Evolutionary conservation across 2,113 vertebrate genomes (phyloP).

Genomic region (Thamnophis sirtalis): DNA sequence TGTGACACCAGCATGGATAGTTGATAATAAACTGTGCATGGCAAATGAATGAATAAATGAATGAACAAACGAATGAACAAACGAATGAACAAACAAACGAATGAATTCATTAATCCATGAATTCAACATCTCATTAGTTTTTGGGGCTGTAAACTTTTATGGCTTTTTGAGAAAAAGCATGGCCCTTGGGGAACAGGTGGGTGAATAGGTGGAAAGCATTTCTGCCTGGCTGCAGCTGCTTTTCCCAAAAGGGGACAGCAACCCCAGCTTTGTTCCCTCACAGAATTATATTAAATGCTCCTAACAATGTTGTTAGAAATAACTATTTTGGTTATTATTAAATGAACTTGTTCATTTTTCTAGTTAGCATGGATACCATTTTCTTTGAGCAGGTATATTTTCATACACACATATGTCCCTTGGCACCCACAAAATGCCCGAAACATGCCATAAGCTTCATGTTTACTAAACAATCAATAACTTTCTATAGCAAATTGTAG

Average conservation of each 20-base stretch:
- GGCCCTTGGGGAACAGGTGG: background rate
- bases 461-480: background rate
- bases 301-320: background rate
- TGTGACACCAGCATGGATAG: background rate
- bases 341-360: background rate
- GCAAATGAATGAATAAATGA: background rate
- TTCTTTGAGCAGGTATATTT: background rate
- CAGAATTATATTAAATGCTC: background rate
- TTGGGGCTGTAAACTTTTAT: background rate
- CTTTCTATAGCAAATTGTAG: background rate
- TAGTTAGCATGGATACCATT: background rate
- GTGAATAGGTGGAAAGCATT: background rate
- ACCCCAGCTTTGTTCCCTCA: background rate
- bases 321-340: background rate
- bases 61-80: background rate
- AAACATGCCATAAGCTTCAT: background rate
- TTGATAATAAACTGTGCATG: background rate
- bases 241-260: background rate
- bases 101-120: background rate
- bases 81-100: too few relatives aligned
- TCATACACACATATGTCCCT: background rate
- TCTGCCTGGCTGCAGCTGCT: background rate
- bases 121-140: background rate
- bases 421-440: background rate
- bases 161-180: background rate